phyloP scores from a whole-genome alignment of 2,113 vertebrate species.

The Oreochromis niloticus region DNA sequence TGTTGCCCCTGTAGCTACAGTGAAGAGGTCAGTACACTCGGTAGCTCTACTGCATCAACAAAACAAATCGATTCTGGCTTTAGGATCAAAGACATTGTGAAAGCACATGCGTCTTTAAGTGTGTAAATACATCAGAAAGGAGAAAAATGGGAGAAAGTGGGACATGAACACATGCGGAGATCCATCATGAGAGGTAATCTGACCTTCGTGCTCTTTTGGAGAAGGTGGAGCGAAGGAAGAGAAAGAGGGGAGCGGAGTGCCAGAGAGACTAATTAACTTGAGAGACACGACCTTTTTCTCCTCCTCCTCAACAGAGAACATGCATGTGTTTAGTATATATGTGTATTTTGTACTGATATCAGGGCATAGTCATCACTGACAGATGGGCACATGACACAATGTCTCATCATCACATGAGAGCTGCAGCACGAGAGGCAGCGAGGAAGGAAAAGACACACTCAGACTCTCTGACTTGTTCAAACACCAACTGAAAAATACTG shows the following conservation, averaged over 20 bases:
- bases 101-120: background rate
- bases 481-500: background rate
- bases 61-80: slow-evolving; percentile 27
- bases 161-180: background rate
- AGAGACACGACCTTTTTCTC: slow-evolving; percentile 36
- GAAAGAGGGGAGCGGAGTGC: background rate
- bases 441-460: background rate
- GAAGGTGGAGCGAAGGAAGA: background rate
- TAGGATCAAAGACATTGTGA: background rate
- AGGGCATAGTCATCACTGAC: background rate
- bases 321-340: background rate
- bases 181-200: background rate
- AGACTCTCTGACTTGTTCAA: background rate
- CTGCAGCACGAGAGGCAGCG: background rate
- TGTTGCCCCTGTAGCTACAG: background rate
- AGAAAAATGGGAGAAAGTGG: background rate
- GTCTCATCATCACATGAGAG: slow-evolving; percentile 2
- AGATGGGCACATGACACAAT: background rate
- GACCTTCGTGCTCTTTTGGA: background rate
- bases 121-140: background rate
- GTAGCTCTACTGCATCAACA: background rate
- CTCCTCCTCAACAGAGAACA: background rate
- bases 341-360: slow-evolving; percentile 10
- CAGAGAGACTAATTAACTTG: slow-evolving; percentile 42
- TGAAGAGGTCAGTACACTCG: slow-evolving; percentile 9